Evolutionary conservation across 2,888 invertebrate genomes (phyloP), one percentile per base, ranked within the genome.

Genomic region (Athalia circularis): DNA sequence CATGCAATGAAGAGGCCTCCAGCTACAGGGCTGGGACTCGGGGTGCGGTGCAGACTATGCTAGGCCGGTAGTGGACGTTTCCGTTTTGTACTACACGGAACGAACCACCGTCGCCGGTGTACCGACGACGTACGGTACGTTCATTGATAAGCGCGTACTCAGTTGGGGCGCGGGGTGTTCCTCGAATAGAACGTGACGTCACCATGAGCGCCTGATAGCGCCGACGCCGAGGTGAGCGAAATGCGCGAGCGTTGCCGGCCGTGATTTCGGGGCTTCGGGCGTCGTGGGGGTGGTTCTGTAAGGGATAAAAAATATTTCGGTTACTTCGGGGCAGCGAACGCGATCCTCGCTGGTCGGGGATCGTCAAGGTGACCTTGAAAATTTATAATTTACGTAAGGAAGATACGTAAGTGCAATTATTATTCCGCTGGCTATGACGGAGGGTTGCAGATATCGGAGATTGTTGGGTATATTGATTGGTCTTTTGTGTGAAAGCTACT

Each of bases 401-500:
- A 11, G 65, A 47, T 72, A 59, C n/a, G 59, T 7, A 43, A 13
- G 59, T 45, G 47, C 3, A 59, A 59, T 72, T 72, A 72, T 57
- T 47, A 59, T 59, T 72, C 43, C 4, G 13, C 47, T 59, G 29
- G 15, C 61, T n/a, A 15, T 45, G 15, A 5, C 13, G 47, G 79
- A 80, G 80, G 79, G 80, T 79, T 78, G 80, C 84, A 86, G 83
- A 85, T 85, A 87, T 88, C 84, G 87, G 83, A 86, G 85, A 86
- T 87, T 87, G 85, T 83, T 83, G 83, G 84, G 84, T 82, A 85
- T 89, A 89, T 89, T 89, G 89, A 89, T 89, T 89, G 88, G 89
- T 88, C 87, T 88, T 87, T 88, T 86, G 85, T 84, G 61, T 47
- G 84, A 84, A 86, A 85, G 81, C 72, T 8, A 47, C 72, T 74